Evolutionary conservation across 2,797 vertebrate genomes (phyloP).

Genomic region (Sphaeramia orbicularis): DNA sequence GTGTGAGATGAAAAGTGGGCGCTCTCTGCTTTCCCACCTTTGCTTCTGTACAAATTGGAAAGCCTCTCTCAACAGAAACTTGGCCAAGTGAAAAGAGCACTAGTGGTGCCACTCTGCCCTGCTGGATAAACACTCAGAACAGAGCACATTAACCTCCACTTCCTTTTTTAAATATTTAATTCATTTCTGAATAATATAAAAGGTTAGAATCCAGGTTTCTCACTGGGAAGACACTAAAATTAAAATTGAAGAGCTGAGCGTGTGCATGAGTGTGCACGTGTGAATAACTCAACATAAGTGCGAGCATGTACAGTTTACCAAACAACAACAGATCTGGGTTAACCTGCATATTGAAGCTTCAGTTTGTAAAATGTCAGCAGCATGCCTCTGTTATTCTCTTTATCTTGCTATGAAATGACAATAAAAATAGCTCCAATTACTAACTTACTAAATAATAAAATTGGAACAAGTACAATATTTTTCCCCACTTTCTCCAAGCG

Average conservation of each 20-base stretch:
- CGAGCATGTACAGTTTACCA: constrained; percentile 7
- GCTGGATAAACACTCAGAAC: constrained; percentile 49
- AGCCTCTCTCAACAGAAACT: constrained; percentile 28
- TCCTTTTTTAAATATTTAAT: constrained; percentile 61
- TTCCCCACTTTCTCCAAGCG: too few relatives aligned
- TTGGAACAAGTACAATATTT: too few relatives aligned
- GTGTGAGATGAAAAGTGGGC: constrained; percentile 17
- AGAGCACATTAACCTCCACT: constrained; percentile 44
- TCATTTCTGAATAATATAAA: constrained; percentile 56
- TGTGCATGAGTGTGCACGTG: background rate
- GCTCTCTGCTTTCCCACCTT: constrained; percentile 28
- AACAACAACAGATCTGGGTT: constrained; percentile 49
- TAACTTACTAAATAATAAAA: too few relatives aligned
- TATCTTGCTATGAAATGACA: constrained; percentile 26
- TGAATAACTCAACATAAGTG: constrained; percentile 14
- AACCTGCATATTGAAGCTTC: constrained; percentile 31
- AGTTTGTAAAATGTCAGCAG: constrained; percentile 44
- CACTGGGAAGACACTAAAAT: constrained; percentile 29
- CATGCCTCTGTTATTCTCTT: constrained; percentile 22
- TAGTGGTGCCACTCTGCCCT: constrained; percentile 36
- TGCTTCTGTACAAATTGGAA: constrained; percentile 37
- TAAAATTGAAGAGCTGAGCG: constrained; percentile 24
- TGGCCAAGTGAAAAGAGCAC: constrained; percentile 40
- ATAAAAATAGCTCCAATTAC: too few relatives aligned
- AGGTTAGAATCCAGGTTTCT: constrained; percentile 43